phyloP scores from a whole-genome alignment of 2,113 vertebrate genomes.

The Lophura nycthemera region DNA sequence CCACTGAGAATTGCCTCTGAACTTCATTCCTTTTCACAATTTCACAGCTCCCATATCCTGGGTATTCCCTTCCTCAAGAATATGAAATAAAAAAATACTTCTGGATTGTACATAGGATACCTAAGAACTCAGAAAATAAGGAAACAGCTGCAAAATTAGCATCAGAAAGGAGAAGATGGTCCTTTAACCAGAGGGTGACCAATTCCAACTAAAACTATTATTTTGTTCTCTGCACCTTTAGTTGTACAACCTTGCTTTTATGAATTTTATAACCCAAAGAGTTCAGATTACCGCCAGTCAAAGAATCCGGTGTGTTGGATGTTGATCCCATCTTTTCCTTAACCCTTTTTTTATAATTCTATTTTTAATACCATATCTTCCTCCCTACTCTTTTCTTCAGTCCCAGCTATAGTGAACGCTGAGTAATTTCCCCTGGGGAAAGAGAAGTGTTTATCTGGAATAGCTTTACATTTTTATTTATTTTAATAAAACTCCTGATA shows the following conservation, averaged over 20 bases:
- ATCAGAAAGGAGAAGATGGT: not conserved
- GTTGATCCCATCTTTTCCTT: not conserved
- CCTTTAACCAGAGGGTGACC: not conserved
- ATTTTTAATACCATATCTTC: not conserved
- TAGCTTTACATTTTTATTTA: slow-evolving; percentile 57
- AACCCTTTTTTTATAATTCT: not conserved
- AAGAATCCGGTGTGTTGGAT: not conserved
- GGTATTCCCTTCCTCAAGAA: not conserved
- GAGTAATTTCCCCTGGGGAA: slow-evolving; percentile 30
- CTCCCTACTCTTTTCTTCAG: not conserved
- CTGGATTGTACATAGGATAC: not conserved
- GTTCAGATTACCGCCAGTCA: not conserved
- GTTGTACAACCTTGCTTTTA: not conserved
- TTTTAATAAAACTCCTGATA: slow-evolving; percentile 6
- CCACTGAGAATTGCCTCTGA: not conserved
- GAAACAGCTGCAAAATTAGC: not conserved
- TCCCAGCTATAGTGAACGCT: not conserved
- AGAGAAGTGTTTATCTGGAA: slow-evolving; percentile 42
- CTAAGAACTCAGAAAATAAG: not conserved
- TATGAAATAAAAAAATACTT: not conserved
- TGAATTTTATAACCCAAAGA: not conserved
- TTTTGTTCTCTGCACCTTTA: not conserved
- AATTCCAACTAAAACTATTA: not conserved
- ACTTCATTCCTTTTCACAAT: not conserved
- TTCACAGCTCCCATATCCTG: not conserved